These are phyloP conservation scores for Hycleus phaleratus DNA, from an alignment of 1,140 invertebrate species.

Conservation along the genomic window DNA sequence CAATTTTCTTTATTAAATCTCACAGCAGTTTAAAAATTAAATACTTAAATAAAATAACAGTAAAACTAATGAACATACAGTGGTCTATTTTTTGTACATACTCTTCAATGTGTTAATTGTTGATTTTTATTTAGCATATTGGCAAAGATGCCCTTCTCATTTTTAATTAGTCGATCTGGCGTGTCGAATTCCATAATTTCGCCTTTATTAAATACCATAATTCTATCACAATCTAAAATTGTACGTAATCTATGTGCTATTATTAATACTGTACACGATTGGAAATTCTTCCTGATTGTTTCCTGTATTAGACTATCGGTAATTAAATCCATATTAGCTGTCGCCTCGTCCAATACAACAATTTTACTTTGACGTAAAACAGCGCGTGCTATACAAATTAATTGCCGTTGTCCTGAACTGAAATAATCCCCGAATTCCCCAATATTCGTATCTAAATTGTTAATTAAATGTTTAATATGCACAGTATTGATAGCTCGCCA, in stretches of 20 bases:
- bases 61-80: too few species aligned
- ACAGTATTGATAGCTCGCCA: slow-evolving; percentile 59
- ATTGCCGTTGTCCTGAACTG: slow-evolving; percentile 66
- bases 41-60: too few species aligned
- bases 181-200: slow-evolving; percentile 31
- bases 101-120: slow-evolving; percentile 82
- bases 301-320: slow-evolving; percentile 63
- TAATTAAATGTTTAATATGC: slow-evolving; percentile 28
- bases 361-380: slow-evolving; percentile 59
- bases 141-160: slow-evolving; percentile 53
- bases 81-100: slow-evolving; percentile 17
- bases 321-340: slow-evolving; percentile 61
- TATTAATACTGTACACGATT: slow-evolving; percentile 69
- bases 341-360: slow-evolving; percentile 65
- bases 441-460: slow-evolving; percentile 18
- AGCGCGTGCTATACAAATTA: slow-evolving; percentile 68
- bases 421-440: slow-evolving; percentile 60
- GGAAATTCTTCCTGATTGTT: slow-evolving; percentile 62
- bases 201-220: slow-evolving; percentile 32
- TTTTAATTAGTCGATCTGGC: slow-evolving; percentile 28
- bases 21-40: too few species aligned
- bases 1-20: too few species aligned
- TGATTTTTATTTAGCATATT: slow-evolving; percentile 74
- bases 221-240: slow-evolving; percentile 52
- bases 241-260: slow-evolving; percentile 77